Base-by-base conservation (phyloP, 1,140 invertebrate species). In the Cepaea nemoralis region DNA sequence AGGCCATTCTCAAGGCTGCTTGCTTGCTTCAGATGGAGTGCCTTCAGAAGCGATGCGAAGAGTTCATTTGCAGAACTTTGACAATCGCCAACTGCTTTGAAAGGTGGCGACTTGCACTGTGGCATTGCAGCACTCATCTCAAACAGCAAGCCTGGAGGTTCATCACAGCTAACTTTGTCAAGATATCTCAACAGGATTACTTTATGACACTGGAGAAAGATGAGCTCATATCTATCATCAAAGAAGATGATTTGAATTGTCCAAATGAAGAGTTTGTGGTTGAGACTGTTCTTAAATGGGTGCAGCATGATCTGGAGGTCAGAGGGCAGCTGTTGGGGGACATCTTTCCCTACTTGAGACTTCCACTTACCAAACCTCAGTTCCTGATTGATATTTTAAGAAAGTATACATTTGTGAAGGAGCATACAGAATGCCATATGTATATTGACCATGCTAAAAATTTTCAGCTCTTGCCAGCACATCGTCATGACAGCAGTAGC, bases 11-110 rank as follows among this genome's bases (percentile, higher is more conserved):
- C n/a, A 86, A 87, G 42, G 88, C 86, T 10, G 86, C 87, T 19
- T 84, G 85, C 8, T 48, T 89, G 22, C 79, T 89, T 3, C 88
- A 89, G 80, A 88, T 89, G 35, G 85, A 88, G 79, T 82, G 85
- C 24, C 82, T 89, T 5, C 86, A 87, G 71, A 83, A 85, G 70
- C 83, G 87, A 35, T 87, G 87, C 75, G 88, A 89, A 77, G 86
- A 85, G 42, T 86, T 87, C 74, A 71, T 89, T 10, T 84, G 85
- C 66, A 85, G 83, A 31, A 86, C 83, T 45, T 76, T 89, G 33
- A 83, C 85, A 16, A 80, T 83, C 14, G 83, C 84, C 69, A 89
- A 89, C 77, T 88, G 87, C 70, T 79, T 89, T 22, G 82, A 85
- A 35, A 82, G 87, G n/a, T 89, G 87, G 87, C 82, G 85, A 55